These are phyloP conservation scores for Flexamia atlantica DNA, from an alignment of 2,888 invertebrate species.

Conservation along the genomic window DNA sequence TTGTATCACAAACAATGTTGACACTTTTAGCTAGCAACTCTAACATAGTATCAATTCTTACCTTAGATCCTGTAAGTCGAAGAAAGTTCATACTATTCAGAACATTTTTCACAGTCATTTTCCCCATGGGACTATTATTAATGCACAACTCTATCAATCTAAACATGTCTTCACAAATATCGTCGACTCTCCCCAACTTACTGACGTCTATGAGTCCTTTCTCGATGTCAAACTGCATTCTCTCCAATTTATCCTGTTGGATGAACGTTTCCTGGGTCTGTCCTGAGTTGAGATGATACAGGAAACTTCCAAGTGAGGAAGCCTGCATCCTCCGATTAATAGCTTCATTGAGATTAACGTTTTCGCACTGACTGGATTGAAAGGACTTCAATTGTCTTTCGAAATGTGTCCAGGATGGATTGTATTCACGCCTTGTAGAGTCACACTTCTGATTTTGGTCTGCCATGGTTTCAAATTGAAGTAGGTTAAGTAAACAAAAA, in stretches of 20 bases:
- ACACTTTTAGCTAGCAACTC: no score
- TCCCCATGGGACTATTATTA: background rate
- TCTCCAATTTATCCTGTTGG: conserved; percentile 24
- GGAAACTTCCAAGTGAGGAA: background rate
- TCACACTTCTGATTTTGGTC: conserved; percentile 11
- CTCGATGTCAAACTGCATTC: conserved; percentile 4
- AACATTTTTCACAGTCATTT: conserved; percentile 1
- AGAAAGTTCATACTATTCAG: background rate
- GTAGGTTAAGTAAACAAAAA: background rate
- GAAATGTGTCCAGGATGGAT: background rate
- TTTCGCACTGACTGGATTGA: background rate
- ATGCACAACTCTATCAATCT: background rate
- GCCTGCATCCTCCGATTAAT: background rate
- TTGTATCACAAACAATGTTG: no score
- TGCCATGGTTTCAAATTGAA: background rate
- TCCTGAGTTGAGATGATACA: background rate
- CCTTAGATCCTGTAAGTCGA: conserved; percentile 15
- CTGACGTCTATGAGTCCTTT: background rate
- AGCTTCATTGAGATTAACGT: background rate
- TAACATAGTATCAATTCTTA: no score
- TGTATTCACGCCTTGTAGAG: background rate
- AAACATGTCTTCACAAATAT: conserved; percentile 16
- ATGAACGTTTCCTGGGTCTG: background rate
- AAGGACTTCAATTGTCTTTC: conserved; percentile 1
- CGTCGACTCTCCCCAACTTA: background rate